phyloP scores from a whole-genome alignment of 2,113 vertebrate genomes.

The Acrocephalus arundinaceus region DNA sequence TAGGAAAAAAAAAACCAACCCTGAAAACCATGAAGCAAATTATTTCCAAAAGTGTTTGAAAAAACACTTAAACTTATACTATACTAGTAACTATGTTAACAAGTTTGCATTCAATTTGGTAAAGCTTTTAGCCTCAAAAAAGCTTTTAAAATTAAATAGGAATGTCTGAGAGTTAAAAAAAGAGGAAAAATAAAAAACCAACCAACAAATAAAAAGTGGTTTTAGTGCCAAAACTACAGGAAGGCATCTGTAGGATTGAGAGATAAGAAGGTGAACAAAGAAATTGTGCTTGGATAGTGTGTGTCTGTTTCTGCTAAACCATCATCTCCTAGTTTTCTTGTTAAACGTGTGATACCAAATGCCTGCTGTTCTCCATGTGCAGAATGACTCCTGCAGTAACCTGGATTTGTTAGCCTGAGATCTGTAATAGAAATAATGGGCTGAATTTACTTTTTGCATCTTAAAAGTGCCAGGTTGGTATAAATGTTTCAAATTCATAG shows the following conservation, averaged over 20 bases:
- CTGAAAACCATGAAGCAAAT: not conserved
- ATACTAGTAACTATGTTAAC: not conserved
- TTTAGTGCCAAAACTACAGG: not conserved
- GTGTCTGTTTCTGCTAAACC: not conserved
- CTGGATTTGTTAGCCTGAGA: not conserved
- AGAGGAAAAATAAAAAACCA: not conserved
- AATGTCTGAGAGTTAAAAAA: not conserved
- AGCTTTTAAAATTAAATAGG: not conserved
- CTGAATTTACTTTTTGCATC: not conserved
- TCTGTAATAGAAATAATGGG: not conserved
- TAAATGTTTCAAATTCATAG: not conserved
- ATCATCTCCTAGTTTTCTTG: not conserved
- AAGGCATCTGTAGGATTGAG: not conserved
- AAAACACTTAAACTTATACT: not conserved
- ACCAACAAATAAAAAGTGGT: not conserved
- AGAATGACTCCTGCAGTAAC: not conserved
- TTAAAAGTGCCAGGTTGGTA: not conserved
- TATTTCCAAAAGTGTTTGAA: not conserved
- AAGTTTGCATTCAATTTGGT: not conserved
- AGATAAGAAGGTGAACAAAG: not conserved
- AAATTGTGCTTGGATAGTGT: not conserved
- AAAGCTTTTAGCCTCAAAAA: not conserved
- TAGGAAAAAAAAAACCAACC: not conserved
- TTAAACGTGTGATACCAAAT: not conserved
- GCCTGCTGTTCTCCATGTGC: not conserved